Percentiles rank a stretch among this genome's conserved stretches.
Evolutionary conservation across 35 echinoderm and acorn worm species (phyloP).

Genomic region (Apostichopus californicus): DNA sequence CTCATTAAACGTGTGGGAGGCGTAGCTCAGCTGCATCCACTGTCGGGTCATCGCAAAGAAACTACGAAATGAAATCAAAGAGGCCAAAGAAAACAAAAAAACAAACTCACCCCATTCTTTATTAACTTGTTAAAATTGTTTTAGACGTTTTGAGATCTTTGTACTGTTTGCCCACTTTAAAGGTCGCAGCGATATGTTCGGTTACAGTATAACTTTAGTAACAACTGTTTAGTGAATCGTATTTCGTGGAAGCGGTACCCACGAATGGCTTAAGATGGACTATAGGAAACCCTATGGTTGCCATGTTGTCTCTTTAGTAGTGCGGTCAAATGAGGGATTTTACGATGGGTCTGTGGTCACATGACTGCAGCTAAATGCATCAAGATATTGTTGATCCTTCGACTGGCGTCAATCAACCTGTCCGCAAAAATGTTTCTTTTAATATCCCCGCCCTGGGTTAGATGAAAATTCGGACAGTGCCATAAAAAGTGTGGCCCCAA

Average conservation of each 20-base stretch:
- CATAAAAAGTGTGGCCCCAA: not conserved
- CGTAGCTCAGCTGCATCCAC: not conserved
- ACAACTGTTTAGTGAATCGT: not conserved
- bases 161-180: not conserved
- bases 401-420: not conserved
- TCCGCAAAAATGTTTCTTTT: conserved; percentile 14
- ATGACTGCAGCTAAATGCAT: not conserved
- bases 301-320: too few relatives aligned
- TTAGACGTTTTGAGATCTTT: not conserved
- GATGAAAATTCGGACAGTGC: conserved; percentile 10
- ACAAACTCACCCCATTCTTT: not conserved
- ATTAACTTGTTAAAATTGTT: conserved; percentile 39
- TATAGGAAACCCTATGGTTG: not conserved
- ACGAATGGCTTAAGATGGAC: not conserved
- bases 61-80: not conserved
- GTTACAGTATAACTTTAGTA: not conserved
- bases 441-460: not conserved
- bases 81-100: too few relatives aligned
- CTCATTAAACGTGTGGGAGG: conserved; percentile 18
- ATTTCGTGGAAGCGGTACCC: conserved; percentile 22
- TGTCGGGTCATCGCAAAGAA: conserved; percentile 19
- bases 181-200: not conserved
- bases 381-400: not conserved
- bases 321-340: not conserved
- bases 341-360: not conserved